Evolutionary conservation across 2,888 invertebrate species (phyloP), one percentile per base, ranked within the genome.

Genomic region (Conchocele bisecta): DNA sequence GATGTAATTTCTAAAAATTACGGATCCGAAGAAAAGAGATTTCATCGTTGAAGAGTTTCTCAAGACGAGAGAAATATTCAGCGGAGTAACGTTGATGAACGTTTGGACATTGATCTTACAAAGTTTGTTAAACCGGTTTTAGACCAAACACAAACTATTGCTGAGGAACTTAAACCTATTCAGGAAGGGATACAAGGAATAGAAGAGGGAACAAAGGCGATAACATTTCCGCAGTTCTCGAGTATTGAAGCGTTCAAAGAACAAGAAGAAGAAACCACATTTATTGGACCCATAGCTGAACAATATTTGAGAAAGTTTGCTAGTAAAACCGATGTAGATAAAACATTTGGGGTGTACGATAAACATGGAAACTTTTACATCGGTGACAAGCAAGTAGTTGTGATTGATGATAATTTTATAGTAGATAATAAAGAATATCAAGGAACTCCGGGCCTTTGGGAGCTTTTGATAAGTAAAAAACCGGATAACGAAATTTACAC

Each of bases 361-460:
- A 65, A 56, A 24, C 24, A 15, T 42, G 42, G 37, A 33, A 42
- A 57, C 24, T 57, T 65, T 24, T 57, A 65, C 26, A 65, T 65
- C 28, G 65, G 57, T 44, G 24, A 65, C 42, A 44, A 33, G 17
- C 26, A 15, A 2, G 35, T 65, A 24, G 46, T 26, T 1, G 24
- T 65, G 24, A 44, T 33, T 24, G 65, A 57, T 31, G 44, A 64
- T 57, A 42, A 64, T 57, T 29, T 64, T 31, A 17, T 60, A 24
- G 60, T 60, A n/a, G 28, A 50, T 3, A 39, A 26, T 13, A 29
- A 50, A 51, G 51, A 65, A 29, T 65, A 65, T 20, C 28, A 65
- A 46, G 65, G 65, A 17, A 65, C 56, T 1, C 57, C 42, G n/a
- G 65, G 65, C 1, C 26, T 65, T 11, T 65, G 65, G 65, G 56